Conservation (phyloP, 2,113 vertebrate species). For the Lophius piscatorius region DNA sequence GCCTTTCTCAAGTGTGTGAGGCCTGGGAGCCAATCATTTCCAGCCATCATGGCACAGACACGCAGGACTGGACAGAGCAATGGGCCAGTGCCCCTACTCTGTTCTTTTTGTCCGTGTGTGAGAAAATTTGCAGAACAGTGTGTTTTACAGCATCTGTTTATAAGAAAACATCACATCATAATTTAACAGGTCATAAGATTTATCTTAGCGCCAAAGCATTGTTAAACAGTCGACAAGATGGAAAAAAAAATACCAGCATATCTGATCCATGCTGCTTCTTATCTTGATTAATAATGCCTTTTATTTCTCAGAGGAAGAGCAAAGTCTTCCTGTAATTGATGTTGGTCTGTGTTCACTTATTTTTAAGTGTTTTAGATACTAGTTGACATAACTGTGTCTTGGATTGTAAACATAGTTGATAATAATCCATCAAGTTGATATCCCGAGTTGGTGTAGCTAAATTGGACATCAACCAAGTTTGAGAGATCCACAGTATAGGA, state of each 20-base stretch:
- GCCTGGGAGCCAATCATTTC: constrained; percentile 77
- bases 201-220: constrained; percentile 1
- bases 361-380: constrained; percentile 14
- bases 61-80: constrained; percentile 76
- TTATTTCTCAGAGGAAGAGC: constrained; percentile 51
- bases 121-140: constrained; percentile 36
- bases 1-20: constrained; percentile 61
- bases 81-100: constrained; percentile 65
- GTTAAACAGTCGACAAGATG: constrained; percentile 9
- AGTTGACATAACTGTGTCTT: neutral
- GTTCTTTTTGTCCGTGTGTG: constrained; percentile 32
- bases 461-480: too few species aligned
- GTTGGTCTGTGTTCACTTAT: constrained; percentile 12
- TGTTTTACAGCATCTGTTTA: constrained; percentile 3
- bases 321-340: constrained; percentile 35
- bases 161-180: constrained; percentile 21
- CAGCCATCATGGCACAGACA: constrained; percentile 79
- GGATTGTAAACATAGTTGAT: too few species aligned
- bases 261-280: constrained; percentile 31
- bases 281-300: constrained; percentile 56
- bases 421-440: too few species aligned
- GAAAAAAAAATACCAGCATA: constrained; percentile 11
- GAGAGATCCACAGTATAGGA: too few species aligned
- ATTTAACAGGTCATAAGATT: constrained; percentile 1
- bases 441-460: too few species aligned